A percentile compares a stretch with the other conserved stretches of the same genome.
These are phyloP conservation scores for Andrena trimmerana DNA, from an alignment of 2,888 invertebrate genomes.

Conservation along the genomic window DNA sequence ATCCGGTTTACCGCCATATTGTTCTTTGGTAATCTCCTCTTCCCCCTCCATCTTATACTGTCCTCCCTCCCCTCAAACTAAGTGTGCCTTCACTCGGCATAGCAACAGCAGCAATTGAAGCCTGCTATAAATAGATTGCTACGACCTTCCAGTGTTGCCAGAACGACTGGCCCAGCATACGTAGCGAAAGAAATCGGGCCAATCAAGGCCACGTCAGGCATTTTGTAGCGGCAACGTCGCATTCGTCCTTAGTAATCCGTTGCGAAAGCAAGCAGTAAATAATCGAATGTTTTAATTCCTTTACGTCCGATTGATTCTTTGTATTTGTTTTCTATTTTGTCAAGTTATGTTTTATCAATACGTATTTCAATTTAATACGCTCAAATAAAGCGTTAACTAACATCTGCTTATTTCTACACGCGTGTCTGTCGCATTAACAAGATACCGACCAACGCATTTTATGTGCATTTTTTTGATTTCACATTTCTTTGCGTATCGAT, in stretches of 20 bases:
- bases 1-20: slow-evolving; percentile 73
- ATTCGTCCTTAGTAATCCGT: slow-evolving; percentile 1
- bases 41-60: slow-evolving; percentile 50
- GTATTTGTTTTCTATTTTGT: not conserved
- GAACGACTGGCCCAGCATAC: slow-evolving; percentile 76
- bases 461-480: slow-evolving; percentile 50
- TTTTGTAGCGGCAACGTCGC: slow-evolving; percentile 74
- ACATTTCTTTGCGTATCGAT: slow-evolving; percentile 73
- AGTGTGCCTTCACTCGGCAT: slow-evolving; percentile 73
- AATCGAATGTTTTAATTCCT: not conserved
- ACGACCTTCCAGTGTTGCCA: slow-evolving; percentile 79
- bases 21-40: slow-evolving; percentile 67
- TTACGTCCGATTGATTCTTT: not conserved
- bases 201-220: slow-evolving; percentile 70
- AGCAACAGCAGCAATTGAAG: slow-evolving; percentile 80
- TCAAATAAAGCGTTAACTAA: not conserved
- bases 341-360: not conserved
- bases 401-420: not conserved
- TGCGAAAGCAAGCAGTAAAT: not conserved
- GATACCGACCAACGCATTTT: slow-evolving; percentile 11
- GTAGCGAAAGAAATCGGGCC: slow-evolving; percentile 53
- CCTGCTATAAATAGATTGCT: slow-evolving; percentile 80
- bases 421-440: not conserved
- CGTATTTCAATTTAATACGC: not conserved
- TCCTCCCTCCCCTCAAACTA: slow-evolving; percentile 50